A percentile compares a stretch with the other conserved stretches of the same genome.
Evolutionary conservation across 2,888 invertebrate genomes (phyloP).

Genomic region (Cybosia mesomella): DNA sequence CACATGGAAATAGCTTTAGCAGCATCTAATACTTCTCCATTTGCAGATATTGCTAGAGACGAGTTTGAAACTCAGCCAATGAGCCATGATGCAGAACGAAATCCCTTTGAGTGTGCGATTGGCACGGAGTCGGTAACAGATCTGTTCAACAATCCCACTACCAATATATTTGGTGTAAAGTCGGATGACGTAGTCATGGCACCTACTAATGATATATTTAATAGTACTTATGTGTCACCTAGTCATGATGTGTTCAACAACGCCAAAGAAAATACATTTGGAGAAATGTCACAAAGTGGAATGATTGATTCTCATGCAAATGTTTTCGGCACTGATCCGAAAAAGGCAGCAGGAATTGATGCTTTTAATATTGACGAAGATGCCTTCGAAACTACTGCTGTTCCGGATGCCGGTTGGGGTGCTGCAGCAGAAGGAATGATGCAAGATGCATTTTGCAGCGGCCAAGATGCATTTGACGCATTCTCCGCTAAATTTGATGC

Average conservation of each 20-base stretch:
- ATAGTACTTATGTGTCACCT: constrained; percentile 44
- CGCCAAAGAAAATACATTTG: constrained; percentile 44
- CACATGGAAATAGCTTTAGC: constrained; percentile 48
- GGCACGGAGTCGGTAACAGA: constrained; percentile 43
- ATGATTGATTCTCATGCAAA: constrained; percentile 44
- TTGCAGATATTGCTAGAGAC: constrained; percentile 61
- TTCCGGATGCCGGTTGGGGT: constrained; percentile 66
- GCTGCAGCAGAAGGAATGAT: constrained; percentile 62
- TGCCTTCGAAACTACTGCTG: constrained; percentile 41
- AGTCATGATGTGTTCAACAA: constrained; percentile 48
- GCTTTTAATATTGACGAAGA: constrained; percentile 41
- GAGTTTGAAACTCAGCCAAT: constrained; percentile 47
- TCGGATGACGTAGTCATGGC: constrained; percentile 56
- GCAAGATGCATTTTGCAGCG: constrained; percentile 70
- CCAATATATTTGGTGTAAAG: constrained; percentile 61
- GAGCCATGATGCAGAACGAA: constrained; percentile 62
- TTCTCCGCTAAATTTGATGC: constrained; percentile 96
- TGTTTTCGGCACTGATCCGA: constrained; percentile 50
- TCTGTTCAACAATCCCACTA: constrained; percentile 47
- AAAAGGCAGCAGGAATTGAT: constrained; percentile 31
- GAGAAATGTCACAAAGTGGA: constrained; percentile 30
- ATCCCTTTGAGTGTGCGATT: constrained; percentile 71
- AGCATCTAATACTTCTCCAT: constrained; percentile 69
- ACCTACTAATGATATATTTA: constrained; percentile 47
- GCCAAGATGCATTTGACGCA: constrained; percentile 91